Evolutionary conservation across 1,140 invertebrate species (phyloP).

Genomic region (Dendroctonus valens): DNA sequence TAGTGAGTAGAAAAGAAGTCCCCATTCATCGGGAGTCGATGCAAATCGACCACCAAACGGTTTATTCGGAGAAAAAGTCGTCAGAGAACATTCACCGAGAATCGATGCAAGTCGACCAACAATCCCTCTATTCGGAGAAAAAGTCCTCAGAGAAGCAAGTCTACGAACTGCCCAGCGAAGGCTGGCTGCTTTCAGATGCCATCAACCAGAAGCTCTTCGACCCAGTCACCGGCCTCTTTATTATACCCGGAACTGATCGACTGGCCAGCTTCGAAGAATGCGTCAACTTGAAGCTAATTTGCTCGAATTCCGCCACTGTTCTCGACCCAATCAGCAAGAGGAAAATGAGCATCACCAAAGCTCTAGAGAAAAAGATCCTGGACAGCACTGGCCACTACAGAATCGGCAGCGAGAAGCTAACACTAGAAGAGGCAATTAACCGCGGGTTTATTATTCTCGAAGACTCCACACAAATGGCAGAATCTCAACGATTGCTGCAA

Average conservation of each 20-base stretch:
- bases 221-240: conserved; percentile 77
- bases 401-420: conserved; percentile 57
- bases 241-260: conserved; percentile 82
- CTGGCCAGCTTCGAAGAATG: conserved; percentile 86
- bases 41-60: conserved; percentile 21
- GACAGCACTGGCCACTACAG: conserved; percentile 75
- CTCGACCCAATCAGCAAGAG: conserved; percentile 70
- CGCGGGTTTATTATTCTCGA: conserved; percentile 65
- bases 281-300: conserved; percentile 79
- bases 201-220: conserved; percentile 78
- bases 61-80: too few species aligned
- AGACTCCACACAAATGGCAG: conserved; percentile 50
- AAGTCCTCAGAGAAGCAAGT: conserved; percentile 56
- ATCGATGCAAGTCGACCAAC: conserved; percentile 22
- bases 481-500: conserved; percentile 59
- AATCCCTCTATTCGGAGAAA: conserved; percentile 45
- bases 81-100: conserved; percentile 8
- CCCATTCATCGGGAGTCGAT: conserved; percentile 15
- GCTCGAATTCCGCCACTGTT: conserved; percentile 75
- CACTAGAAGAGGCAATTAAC: conserved; percentile 78
- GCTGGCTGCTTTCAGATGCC: conserved; percentile 76
- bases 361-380: conserved; percentile 74
- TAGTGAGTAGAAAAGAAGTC: conserved; percentile 36
- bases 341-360: conserved; percentile 69
- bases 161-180: conserved; percentile 75